phyloP scores from a whole-genome alignment of 2,888 invertebrate genomes.

The Prosopocoilus inquinatus region DNA sequence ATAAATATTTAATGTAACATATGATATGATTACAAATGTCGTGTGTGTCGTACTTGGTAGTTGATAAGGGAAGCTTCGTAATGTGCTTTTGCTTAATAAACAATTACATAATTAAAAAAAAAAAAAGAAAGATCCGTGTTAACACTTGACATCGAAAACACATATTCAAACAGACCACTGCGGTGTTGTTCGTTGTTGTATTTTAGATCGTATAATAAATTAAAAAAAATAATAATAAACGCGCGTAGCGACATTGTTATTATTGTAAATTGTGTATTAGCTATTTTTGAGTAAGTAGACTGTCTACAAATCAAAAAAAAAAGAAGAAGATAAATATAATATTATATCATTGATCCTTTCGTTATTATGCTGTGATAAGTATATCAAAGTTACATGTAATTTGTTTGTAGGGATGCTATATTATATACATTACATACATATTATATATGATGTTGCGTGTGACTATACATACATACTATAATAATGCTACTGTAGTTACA shows the following conservation, averaged over 20 bases:
- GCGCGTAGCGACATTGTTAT: too few species aligned
- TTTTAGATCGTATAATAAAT: background rate
- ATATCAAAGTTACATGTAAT: too few species aligned
- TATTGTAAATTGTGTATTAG: background rate
- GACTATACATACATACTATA: too few species aligned
- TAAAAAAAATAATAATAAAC: too few species aligned
- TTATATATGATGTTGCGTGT: too few species aligned
- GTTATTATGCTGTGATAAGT: too few species aligned
- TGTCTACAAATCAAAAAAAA: constrained; percentile 1
- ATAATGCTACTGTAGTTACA: too few species aligned
- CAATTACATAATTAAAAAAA: background rate
- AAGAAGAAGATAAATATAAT: background rate
- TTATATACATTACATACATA: too few species aligned
- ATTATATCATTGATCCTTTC: background rate
- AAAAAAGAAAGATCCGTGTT: background rate
- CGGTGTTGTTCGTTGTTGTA: background rate
- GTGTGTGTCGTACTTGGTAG: background rate
- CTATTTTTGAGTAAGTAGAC: background rate
- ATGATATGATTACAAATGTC: constrained; percentile 5
- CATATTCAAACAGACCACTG: background rate
- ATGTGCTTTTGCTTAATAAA: too few species aligned
- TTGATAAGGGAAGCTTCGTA: too few species aligned
- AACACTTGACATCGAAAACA: constrained; percentile 2
- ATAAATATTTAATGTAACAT: constrained; percentile 4
- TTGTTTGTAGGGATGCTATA: too few species aligned